Base-by-base conservation (phyloP, 1,140 invertebrate species). In the Psix sp. region DNA sequence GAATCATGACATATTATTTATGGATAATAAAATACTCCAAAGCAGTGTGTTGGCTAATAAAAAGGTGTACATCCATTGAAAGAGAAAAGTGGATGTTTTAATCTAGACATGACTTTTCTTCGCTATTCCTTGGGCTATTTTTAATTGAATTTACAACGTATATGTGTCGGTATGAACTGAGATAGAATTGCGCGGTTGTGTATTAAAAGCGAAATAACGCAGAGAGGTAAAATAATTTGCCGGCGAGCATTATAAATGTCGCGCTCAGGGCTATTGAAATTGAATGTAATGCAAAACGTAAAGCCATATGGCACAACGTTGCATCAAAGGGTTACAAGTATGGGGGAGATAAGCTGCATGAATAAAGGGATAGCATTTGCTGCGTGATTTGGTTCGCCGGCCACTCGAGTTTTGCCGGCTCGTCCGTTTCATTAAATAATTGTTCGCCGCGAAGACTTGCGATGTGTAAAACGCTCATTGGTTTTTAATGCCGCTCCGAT, bases 351-450 rank as follows among this genome's bases (percentile, higher is more conserved):
- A 52, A 72, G 57, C 31, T 40, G 56, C 40, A 54, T 26, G 38
- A 51, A 57, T 60, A 51, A 62, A 67, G 56, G 54, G 54, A 54
- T 45, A 51, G 45, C 39, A 48, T 63, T 71, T 49, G 40, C 40
- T 38, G 54, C 38, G 26, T 46, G 66, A 35, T 57, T 71, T 51
- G 40, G 38, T 51, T 51, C 33, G 52, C 33, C 36, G 29, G 21
- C 5, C 57, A 71, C 66, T 62, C 26, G 39, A 70, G 48, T 40
- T 59, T 16, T 21, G 46, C 36, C 43, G 49, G 31, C 42, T 39
- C 33, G 45, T 59, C 26, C 48, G 48, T 65, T 73, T 60, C 54
- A 73, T 73, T 66, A 60, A 65, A 73, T 65, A 54, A 66, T 51
- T 59, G 40, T 54, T 59, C 31, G 17, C 7, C 7, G 31, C 26